Evolutionary conservation across 2,888 invertebrate species (phyloP), one percentile per base, ranked within the genome.

Genomic region (Scrobipalpa atriplicella): DNA sequence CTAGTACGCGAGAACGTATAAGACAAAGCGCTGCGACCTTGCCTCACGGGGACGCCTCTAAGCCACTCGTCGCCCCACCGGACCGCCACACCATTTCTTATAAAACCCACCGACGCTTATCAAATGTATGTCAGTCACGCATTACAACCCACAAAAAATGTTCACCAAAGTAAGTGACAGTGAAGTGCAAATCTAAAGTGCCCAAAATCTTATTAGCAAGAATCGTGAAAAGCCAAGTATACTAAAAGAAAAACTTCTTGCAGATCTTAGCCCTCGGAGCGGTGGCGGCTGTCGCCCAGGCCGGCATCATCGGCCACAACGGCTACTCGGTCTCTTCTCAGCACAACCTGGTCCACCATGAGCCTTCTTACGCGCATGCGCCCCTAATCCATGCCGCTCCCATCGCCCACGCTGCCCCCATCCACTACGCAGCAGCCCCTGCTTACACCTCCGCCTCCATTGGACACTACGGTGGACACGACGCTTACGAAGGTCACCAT

Each of bases 11-110:
- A 85, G 89, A 90, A 84, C 84, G 86, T 83, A 75, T 76, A 85
- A 89, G 83, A 91, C 90, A 91, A 90, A 89, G 90, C 83, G 78
- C 73, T 64, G 67, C 77, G 87, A 85, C 90, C 92, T 90, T 89
- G 89, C 74, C 60, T 71, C 67, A 78, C 79, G 81, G 84, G 83
- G 88, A 87, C 86, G 85, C 81, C 73, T 73, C 68, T 16, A 38
- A 38, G 58, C 58, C 67, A 36, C 58, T 36, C 58, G 36, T 11
- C 85, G 86, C 90, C 89, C 89, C 91, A 89, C 92, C 90, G 89
- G 79, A 78, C 78, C 74, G 76, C 69, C 70, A 74, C 79, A 76
- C 74, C 76, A 82, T 83, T 85, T 89, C 88, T 90, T 92, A 92
- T 92, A 92, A 92, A 92, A 92, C 86, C 86, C 84, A 87, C 83